Base-by-base conservation (phyloP, 1,140 invertebrate species). In the Melipona quadrifasciata region DNA sequence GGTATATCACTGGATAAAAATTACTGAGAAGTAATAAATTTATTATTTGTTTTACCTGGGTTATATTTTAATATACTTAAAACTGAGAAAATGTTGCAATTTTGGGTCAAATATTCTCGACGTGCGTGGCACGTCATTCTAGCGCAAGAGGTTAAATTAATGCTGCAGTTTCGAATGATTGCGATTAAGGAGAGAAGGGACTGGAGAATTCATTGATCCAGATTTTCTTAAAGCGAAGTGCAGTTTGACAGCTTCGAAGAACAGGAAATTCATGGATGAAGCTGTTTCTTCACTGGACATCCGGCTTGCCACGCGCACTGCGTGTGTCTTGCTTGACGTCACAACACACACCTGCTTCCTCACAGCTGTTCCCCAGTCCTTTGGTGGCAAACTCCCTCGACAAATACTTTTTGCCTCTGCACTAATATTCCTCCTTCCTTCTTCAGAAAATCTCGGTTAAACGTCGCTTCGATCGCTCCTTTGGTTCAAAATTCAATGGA, bases 291-390 rank as follows among this genome's bases (percentile, higher is more conserved):
- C 85, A 80, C 58, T 86, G 75, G 67, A 85, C 89, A 90, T 91
- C 90, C 88, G 88, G 90, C 90, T 85, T 76, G 90, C 92, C 93
- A 93, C 92, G 93, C 93, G 93, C 89, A 88, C 90, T 85, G 88
- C 92, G 90, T 93, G 93, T 93, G 93, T 92, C 92, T 90, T 88
- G 86, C 76, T 87, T 87, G 88, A 93, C 93, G 93, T 94, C 93
- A 94, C 80, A 84, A 75, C 86, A 89, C 88, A 89, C 92, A 92
- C 92, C 92, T 92, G 92, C 91, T 91, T 91, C 87, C 89, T 91
- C 82, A 92, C 92, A 92, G 92, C 92, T 92, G 92, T 92, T 92
- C 91, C 90, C 85, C 84, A 79, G 85, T 91, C 80, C 89, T 78
- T 17, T 88, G 86, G 86, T 86, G 88, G 86, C 80, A 73, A 87